Evolutionary conservation across 2,888 invertebrate genomes (phyloP).

Genomic region (Acronicta psi): DNA sequence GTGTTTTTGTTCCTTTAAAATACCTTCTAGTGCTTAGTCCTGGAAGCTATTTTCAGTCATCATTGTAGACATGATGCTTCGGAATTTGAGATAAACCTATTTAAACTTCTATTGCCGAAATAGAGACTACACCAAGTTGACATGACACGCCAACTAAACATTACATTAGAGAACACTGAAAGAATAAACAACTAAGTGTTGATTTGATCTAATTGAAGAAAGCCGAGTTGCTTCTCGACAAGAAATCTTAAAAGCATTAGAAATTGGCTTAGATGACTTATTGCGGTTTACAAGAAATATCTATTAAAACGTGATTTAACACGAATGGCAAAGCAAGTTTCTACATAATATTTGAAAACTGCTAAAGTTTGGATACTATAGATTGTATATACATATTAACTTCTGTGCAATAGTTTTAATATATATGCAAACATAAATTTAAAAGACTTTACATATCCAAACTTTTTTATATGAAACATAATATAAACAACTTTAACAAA

Average conservation of each 20-base stretch:
- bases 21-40: no score
- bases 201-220: slow-evolving; percentile 37
- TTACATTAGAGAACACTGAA: background rate
- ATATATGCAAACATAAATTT: no score
- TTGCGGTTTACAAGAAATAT: slow-evolving; percentile 42
- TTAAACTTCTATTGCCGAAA: no score
- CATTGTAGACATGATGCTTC: no score
- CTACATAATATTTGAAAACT: slow-evolving; percentile 19
- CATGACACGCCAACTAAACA: no score
- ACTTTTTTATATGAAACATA: no score
- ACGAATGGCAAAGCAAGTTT: slow-evolving; percentile 1
- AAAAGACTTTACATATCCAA: no score
- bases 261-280: slow-evolving; percentile 35
- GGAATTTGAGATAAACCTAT: no score
- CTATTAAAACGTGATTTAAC: slow-evolving; percentile 30
- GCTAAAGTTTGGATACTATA: background rate
- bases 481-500: slow-evolving; percentile 26
- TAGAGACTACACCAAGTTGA: no score
- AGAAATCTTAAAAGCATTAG: slow-evolving; percentile 36
- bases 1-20: background rate
- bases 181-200: slow-evolving; percentile 1
- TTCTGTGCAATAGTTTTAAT: no score
- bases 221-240: slow-evolving; percentile 21
- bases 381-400: no score
- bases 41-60: background rate